phyloP scores from a whole-genome alignment of 2,113 vertebrate genomes.

The Enhydra lutris region DNA sequence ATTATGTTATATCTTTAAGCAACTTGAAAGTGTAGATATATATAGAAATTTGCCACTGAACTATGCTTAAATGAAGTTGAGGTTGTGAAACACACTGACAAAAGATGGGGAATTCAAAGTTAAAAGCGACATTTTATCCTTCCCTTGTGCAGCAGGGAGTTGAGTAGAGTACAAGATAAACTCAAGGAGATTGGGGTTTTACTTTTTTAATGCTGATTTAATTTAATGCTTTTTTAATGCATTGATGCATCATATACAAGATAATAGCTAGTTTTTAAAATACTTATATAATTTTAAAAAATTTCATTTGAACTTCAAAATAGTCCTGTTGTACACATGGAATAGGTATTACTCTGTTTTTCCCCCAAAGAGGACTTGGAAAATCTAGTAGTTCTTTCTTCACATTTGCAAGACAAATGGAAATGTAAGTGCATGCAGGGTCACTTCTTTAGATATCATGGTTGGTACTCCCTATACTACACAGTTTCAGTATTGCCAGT shows the following conservation, averaged over 20 bases:
- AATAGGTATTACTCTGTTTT: too few relatives aligned
- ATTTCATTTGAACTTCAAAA: background rate
- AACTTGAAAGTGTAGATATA: background rate
- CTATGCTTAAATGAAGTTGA: background rate
- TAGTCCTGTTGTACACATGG: too few relatives aligned
- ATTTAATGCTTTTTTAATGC: background rate
- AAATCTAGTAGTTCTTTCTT: background rate
- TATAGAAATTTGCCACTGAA: conserved; percentile 25
- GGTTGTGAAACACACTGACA: background rate
- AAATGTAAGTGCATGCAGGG: background rate
- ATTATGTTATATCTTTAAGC: conserved; percentile 57
- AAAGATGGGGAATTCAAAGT: background rate
- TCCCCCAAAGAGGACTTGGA: background rate
- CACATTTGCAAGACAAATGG: background rate
- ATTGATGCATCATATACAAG: background rate
- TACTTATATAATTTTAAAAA: rapidly evolving
- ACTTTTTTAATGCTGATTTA: background rate
- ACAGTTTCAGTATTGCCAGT: rapidly evolving
- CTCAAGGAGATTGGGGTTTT: background rate
- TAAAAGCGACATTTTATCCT: conserved; percentile 20
- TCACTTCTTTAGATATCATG: rapidly evolving
- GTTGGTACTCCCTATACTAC: background rate
- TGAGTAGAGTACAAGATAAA: background rate
- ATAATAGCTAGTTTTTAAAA: background rate
- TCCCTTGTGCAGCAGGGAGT: background rate